Percentiles rank a stretch among this genome's conserved stretches.
Conservation (phyloP, 2,797 vertebrate genomes). For the Spinibarbus caldwelli region DNA sequence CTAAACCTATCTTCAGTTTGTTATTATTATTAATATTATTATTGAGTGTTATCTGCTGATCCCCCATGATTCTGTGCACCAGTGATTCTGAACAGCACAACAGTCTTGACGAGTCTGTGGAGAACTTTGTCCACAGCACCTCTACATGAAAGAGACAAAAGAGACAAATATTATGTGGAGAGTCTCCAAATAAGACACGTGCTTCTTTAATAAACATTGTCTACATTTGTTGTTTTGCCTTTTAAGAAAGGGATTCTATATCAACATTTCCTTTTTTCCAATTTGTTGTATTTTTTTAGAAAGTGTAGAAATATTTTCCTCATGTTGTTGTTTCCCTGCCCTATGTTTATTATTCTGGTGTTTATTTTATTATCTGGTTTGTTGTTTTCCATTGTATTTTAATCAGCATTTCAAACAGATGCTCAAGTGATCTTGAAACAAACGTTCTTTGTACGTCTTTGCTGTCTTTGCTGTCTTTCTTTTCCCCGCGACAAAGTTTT, state of each 20-base stretch:
- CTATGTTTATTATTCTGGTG: slow-evolving; percentile 55
- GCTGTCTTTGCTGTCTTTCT: slow-evolving; percentile 29
- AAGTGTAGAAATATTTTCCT: slow-evolving; percentile 77
- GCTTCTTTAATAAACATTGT: slow-evolving; percentile 79
- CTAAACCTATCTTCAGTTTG: slow-evolving; percentile 53
- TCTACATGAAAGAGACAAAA: slow-evolving; percentile 49
- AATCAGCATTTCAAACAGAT: slow-evolving; percentile 56
- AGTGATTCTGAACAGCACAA: slow-evolving; percentile 79
- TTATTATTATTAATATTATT: slow-evolving; percentile 49
- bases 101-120: slow-evolving; percentile 69
- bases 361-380: slow-evolving; percentile 56
- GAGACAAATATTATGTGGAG: slow-evolving; percentile 68
- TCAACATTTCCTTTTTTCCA: slow-evolving; percentile 66
- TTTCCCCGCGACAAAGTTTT: slow-evolving; percentile 68
- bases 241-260: slow-evolving; percentile 72
- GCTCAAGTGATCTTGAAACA: slow-evolving; percentile 56
- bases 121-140: slow-evolving; percentile 72
- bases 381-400: slow-evolving; percentile 59
- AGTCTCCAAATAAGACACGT: slow-evolving; percentile 58
- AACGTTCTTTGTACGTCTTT: slow-evolving; percentile 52
- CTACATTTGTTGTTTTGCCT: slow-evolving; percentile 76
- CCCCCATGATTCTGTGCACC: slow-evolving; percentile 67
- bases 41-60: slow-evolving; percentile 61
- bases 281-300: slow-evolving; percentile 71
- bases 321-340: slow-evolving; percentile 67